Evolutionary conservation across 1,140 invertebrate species (phyloP), one percentile per base, ranked within the genome.

Genomic region (Bombus superbus): DNA sequence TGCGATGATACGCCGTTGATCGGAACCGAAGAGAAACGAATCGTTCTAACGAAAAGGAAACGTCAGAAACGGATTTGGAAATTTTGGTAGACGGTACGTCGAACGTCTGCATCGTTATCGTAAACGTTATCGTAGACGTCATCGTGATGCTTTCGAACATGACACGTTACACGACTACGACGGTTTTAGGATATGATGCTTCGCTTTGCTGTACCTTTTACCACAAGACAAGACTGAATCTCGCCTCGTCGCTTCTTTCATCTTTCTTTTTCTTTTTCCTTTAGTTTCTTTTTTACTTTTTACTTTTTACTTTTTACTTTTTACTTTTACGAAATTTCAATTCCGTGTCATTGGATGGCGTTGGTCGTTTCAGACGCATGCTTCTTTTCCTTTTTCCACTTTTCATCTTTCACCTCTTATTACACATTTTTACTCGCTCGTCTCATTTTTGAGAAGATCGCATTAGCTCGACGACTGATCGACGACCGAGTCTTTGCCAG

Each of bases 51-150:
- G 11, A 89, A 80, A 25, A 53, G 47, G 35, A 84, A 38, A 35
- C 32, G 42, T 32, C 76, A 72, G n/a, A 91, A 81, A 57, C 91
- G 81, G 59, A 83, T 66, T 13, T 93, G 91, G 91, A 92, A 89
- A 83, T 93, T 93, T 79, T 93, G 90, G 92, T 88, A 81, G 32
- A 81, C 62, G n/a, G 22, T 42, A 35, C 1, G 10, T n/a, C 2
- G 15, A 28, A 32, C 10, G 13, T 42, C 35, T 32, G 35, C 25
- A 22, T 40, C 35, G 22, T 69, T 40, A 38, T 40, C 25, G 18
- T 44, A 22, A 4, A 18, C 11, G 25, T 59, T 57, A 13, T 40
- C 25, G 18, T 44, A 22, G 10, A 18, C 11, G 25, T 59, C 38
- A 13, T 40, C 32, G 32, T 11, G n/a, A 10, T 42, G 13, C 18